Evolutionary conservation across 2,797 vertebrate species (phyloP).

Genomic region (Esox masquinongy): DNA sequence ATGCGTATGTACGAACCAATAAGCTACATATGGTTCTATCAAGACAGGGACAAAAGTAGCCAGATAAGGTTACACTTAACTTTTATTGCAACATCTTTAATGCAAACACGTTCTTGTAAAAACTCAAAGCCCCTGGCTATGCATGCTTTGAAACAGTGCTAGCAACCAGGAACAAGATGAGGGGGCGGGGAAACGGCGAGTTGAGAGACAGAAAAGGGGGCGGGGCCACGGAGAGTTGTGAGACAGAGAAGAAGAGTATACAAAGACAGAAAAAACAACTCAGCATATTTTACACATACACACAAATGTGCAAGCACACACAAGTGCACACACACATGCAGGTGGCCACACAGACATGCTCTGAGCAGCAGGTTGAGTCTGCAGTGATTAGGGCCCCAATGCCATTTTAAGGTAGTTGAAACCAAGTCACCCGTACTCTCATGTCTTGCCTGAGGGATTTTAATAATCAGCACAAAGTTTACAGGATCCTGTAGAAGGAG

Average conservation of each 20-base stretch:
- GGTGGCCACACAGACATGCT: not conserved
- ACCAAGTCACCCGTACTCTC: conserved; percentile 3
- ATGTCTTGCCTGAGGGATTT: not conserved
- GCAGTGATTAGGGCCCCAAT: not conserved
- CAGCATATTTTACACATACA: not conserved
- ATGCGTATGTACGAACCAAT: not conserved
- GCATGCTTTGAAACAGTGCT: not conserved
- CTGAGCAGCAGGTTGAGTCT: not conserved
- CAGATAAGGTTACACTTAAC: not conserved
- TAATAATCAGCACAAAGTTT: conserved; percentile 1
- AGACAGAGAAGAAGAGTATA: not conserved
- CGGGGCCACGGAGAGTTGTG: not conserved
- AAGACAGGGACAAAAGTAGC: not conserved
- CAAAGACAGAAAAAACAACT: not conserved
- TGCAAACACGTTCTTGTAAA: not conserved
- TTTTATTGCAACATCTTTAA: not conserved
- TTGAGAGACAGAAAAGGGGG: not conserved
- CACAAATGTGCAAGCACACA: not conserved
- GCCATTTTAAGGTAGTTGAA: not conserved
- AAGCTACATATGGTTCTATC: not conserved
- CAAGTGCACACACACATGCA: not conserved
- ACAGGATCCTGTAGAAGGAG: not conserved
- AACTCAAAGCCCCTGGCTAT: not conserved
- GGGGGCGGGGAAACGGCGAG: not conserved
- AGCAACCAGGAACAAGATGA: not conserved